Evolutionary conservation across 2,797 vertebrate genomes (phyloP).

Genomic region (Dallia pectoralis): DNA sequence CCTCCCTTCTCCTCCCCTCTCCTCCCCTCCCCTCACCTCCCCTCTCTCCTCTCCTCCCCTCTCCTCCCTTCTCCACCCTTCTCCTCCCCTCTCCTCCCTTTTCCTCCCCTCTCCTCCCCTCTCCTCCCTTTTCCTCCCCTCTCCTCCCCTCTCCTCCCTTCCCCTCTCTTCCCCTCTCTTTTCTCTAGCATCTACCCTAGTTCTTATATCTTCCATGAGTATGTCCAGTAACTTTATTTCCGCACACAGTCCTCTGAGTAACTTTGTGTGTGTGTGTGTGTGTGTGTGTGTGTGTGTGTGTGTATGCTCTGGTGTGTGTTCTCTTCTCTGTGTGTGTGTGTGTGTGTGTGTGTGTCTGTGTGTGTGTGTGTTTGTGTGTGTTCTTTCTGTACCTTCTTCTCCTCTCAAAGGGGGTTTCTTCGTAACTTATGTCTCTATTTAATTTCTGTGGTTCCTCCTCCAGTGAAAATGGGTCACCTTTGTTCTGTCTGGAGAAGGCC

Average conservation of each 20-base stretch:
- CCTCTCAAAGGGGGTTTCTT: slow-evolving; percentile 4
- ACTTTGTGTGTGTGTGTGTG: neutral
- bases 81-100: too few species aligned
- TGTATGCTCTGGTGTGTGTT: slow-evolving; percentile 3
- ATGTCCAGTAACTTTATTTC: too few species aligned
- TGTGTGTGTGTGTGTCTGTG: slow-evolving; percentile 12
- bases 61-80: too few species aligned
- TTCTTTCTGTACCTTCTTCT: neutral
- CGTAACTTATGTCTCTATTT: neutral
- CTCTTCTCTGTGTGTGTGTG: slow-evolving; percentile 2
- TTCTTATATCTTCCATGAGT: neutral
- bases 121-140: too few species aligned
- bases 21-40: too few species aligned
- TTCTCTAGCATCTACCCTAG: neutral
- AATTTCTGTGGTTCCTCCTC: slow-evolving; percentile 49
- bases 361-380: neutral
- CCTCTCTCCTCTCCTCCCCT: too few species aligned
- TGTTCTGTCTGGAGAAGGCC: slow-evolving; percentile 49
- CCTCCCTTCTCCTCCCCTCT: too few species aligned
- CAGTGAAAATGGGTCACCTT: slow-evolving; percentile 71
- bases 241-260: neutral
- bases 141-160: too few species aligned
- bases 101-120: too few species aligned
- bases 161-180: neutral
- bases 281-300: too few species aligned